Evolutionary conservation across 64 coral and sea anemone genomes (phyloP).

Genomic region (Porites australiensis): DNA sequence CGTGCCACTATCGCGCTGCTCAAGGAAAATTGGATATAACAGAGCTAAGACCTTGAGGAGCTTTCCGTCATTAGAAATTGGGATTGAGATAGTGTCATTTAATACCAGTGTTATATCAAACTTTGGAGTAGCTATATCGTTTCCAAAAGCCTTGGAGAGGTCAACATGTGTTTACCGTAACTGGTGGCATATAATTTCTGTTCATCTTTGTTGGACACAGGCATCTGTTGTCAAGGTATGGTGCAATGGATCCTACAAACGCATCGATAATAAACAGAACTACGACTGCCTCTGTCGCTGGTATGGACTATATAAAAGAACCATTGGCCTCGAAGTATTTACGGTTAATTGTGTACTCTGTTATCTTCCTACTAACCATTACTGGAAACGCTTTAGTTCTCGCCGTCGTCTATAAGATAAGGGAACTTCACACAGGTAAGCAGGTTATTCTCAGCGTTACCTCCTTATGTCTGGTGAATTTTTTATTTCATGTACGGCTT

Average conservation of each 20-base stretch:
- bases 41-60: neutral
- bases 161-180: neutral
- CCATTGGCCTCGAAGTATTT: constrained; percentile 65
- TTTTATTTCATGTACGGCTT: neutral
- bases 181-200: neutral
- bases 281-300: neutral
- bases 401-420: constrained; percentile 52
- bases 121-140: neutral
- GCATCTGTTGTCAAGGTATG: neutral
- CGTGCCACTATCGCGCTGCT: neutral
- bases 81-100: constrained; percentile 13
- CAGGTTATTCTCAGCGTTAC: neutral
- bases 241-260: neutral
- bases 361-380: constrained; percentile 60
- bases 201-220: neutral
- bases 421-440: constrained; percentile 70
- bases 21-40: neutral
- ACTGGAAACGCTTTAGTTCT: constrained; percentile 53
- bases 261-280: neutral
- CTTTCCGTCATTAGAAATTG: neutral
- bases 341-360: constrained; percentile 59
- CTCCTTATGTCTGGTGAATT: neutral
- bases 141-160: neutral
- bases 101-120: constrained; percentile 21
- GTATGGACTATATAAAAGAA: neutral